Base-by-base conservation (phyloP, 2,888 invertebrate genomes). In the Nesidiocoris tenuis region DNA sequence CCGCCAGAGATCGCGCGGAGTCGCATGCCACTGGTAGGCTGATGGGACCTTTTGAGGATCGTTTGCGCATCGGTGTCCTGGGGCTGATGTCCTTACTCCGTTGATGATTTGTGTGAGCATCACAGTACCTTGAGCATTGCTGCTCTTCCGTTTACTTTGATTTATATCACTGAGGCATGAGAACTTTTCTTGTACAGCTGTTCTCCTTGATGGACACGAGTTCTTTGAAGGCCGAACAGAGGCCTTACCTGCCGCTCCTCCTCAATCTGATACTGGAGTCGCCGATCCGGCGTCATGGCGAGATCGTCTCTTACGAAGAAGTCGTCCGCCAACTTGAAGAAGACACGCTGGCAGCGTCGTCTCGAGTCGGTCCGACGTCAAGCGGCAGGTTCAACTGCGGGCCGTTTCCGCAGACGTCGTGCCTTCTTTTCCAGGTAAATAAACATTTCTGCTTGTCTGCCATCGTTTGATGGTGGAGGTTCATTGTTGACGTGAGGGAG, bases 271-370 rank as follows among this genome's bases (percentile, higher is more conserved):
- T 96, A 24, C 87, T 90, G 19, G 94, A 95, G 83, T 90, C 91
- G 74, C 90, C 94, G 0, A 87, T 95, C 9, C 83, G 86, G 57
- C 87, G 89, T 78, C 86, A 86, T 2, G 87, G 84, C 7, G 80
- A 82, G 12, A 83, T 90, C 0, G 82, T 93, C 1, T 85, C 90
- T 0, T 89, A 90, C 82, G 89, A 90, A 80, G 88, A 91, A 0
- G 89, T 96, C 19, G 91, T 95, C n/a, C 88, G 91, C 0, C 87
- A 91, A 81, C 87, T 94, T 25, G 91, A 93, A 81, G 87, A 88
- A 71, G 91, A 94, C 79, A 92, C 93, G 0, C 87, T 93, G 21
- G 84, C 86, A 24, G 87, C 88, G 78, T 83, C 82, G n/a, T 86
- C 88, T 16, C 84, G 87, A 56, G 84, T 94, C 12, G 94, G 94